A percentile compares a stretch with the other conserved stretches of the same genome.
These are phyloP conservation scores for Heterotilapia buettikoferi DNA, from an alignment of 2,113 vertebrate genomes.

Conservation along the genomic window DNA sequence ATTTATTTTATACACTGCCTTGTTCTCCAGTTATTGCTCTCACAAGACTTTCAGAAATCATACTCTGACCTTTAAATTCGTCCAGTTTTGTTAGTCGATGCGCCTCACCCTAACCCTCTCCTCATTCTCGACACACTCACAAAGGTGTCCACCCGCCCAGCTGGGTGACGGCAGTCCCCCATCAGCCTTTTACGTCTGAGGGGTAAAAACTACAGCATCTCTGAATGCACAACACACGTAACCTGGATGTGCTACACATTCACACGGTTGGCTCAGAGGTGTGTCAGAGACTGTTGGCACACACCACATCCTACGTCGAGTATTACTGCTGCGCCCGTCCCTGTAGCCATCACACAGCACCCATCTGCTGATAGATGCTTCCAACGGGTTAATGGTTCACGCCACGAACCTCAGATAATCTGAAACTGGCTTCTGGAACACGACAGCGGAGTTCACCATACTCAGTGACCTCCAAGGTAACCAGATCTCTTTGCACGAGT, in stretches of 20 bases:
- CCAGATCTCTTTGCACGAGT: neutral
- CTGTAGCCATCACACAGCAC: neutral
- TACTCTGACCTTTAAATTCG: neutral
- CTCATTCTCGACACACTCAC: neutral
- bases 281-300: neutral
- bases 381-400: neutral
- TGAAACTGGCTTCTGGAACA: neutral
- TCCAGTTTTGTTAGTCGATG: neutral
- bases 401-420: neutral
- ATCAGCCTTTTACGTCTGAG: neutral
- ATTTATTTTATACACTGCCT: neutral
- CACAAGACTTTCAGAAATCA: neutral
- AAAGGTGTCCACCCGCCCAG: neutral
- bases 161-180: neutral
- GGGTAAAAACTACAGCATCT: neutral
- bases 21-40: neutral
- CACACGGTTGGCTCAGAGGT: neutral
- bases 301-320: neutral
- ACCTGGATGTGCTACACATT: neutral
- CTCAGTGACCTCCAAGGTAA: neutral
- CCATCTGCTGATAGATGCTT: neutral
- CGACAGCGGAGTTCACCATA: neutral
- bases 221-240: neutral
- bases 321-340: neutral
- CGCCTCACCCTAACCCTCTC: neutral